Base-by-base conservation (phyloP, 1,140 invertebrate genomes). In the Tetranychus urticae region DNA sequence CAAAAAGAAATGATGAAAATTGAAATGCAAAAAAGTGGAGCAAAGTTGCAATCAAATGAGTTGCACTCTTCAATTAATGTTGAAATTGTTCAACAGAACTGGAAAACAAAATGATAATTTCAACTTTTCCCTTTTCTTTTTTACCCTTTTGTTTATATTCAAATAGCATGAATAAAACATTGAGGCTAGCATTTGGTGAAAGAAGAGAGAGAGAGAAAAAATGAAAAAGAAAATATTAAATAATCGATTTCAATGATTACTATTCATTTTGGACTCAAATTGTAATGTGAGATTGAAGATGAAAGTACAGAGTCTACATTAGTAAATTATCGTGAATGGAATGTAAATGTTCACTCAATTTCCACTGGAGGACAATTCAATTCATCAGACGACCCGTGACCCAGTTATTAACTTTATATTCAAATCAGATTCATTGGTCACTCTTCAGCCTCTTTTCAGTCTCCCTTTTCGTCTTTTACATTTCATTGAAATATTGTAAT, bases 281-380 rank as follows among this genome's bases (percentile, higher is more conserved):
- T 3, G 39, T 42, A 42, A 42, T 42, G 39, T 42, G 39, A 42
- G 39, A 42, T 42, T 42, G 39, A 42, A 42, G 8, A 54, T 54
- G 50, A 34, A 31, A 23, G 23, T 23, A 23, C 23, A 23, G 23
- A 23, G 23, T 23, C 31, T 33, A 33, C 13, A 8, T 34, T 33
- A 8, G 34, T 54, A 31, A 54, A 33, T 54, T 23, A 34, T 34
- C n/a, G 23, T 54, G 23, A 54, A 23, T 33, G 14, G 23, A 46
- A 67, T 70, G 67, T 69, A 66, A 68, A 76, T 74, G 77, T 82
- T 81, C 72, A 85, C 81, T 72, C 86, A 85, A 78, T 82, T 86
- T 63, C 56, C 23, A 33, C 14, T 48, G 47, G 47, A 48, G 13
- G 55, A 56, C 8, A 35, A 37, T 56, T 23, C n/a, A 23, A 56